A percentile compares a stretch with the other conserved stretches of the same genome.
Conservation (phyloP, 2,797 vertebrate genomes). For the Enteromius mattozi region DNA sequence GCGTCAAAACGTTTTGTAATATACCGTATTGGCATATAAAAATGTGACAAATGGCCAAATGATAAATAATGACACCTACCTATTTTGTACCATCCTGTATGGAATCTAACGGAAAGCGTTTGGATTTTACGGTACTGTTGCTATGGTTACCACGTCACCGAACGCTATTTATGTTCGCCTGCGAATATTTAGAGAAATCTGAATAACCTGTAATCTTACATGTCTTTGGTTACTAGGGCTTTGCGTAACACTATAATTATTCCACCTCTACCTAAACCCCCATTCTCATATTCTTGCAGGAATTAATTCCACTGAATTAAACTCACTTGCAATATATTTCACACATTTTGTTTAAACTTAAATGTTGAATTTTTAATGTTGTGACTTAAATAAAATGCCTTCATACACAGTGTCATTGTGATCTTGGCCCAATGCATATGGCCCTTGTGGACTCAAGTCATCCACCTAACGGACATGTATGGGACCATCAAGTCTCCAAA, state of each 20-base stretch:
- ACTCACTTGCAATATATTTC: too few species aligned
- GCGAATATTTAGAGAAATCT: not conserved
- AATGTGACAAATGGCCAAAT: not conserved
- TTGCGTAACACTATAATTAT: not conserved
- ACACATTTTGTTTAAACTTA: not conserved
- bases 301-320: not conserved
- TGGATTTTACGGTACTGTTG: not conserved
- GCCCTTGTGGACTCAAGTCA: constrained; percentile 50
- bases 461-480: constrained; percentile 80
- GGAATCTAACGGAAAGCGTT: not conserved
- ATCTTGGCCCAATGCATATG: constrained; percentile 48
- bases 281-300: not conserved
- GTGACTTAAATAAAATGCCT: not conserved
- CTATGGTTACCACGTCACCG: not conserved
- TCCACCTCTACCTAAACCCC: not conserved
- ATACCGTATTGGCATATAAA: not conserved
- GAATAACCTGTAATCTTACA: not conserved
- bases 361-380: not conserved
- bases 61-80: not conserved
- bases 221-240: not conserved
- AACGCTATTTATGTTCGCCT: not conserved
- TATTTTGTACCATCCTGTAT: not conserved
- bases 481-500: constrained; percentile 89
- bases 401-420: constrained; percentile 24
- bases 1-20: too few species aligned